Base-by-base conservation (phyloP, 2,113 vertebrate genomes). In the Acanthochromis polyacanthus region DNA sequence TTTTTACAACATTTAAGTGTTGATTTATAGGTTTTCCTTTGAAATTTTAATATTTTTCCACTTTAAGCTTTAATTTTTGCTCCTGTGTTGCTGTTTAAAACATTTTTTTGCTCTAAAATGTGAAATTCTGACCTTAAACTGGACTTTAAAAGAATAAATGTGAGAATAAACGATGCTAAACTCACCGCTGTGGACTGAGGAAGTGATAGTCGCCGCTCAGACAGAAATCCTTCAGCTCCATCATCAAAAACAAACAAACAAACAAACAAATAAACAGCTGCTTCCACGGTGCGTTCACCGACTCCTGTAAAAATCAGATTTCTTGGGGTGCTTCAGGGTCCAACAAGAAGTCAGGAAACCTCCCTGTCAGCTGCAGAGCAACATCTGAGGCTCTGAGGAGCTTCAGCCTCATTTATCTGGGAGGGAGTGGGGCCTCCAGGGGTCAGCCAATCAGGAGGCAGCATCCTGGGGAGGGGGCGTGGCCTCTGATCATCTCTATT, bases 141-240 rank as follows among this genome's bases (percentile, higher is more conserved):
- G 1, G 7, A 36, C 32, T 8, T 36, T 36, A 9, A 36, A 36
- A 30, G 30, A 30, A 30, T 4, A 30, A 30, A 30, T 30, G 30
- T 5, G 0, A 5, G 30, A 30, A 30, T 30, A 30, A 12, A 40
- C 12, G 14, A 15, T 40, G 11, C 12, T 43, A 9, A 30, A 75
- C 78, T 86, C 81, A 91, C 93, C 82, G 70, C 38, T 87, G 86
- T 25, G 84, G 71, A 51, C 68, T 67, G 17, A 93, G 22, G 60
- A 92, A 83, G 10, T 67, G 75, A 50, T 76, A 79, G 51, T 80
- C 82, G 3, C 88, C 81, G 2, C 51, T 85, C 73, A 76, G 17
- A 45, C 67, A 46, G 20, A 90, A 80, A 43, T 85, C 82, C 79
- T 76, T 85, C 82, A 89, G 64, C 62, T 94, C 92, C 93, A 92